Evolutionary conservation across 2,113 vertebrate species (phyloP).

Genomic region (Scophthalmus maximus): DNA sequence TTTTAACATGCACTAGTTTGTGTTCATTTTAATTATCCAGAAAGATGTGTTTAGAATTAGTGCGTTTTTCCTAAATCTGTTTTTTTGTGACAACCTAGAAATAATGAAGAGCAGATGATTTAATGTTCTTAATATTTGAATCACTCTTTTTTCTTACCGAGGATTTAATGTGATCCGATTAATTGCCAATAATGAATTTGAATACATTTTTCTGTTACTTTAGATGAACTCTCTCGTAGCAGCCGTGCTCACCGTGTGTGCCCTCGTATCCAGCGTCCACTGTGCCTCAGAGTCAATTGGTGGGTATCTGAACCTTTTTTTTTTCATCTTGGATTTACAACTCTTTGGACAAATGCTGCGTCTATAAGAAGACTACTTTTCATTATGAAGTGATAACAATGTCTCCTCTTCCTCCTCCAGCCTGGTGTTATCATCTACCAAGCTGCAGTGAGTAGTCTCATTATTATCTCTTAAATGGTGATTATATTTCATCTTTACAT

Average conservation of each 20-base stretch:
- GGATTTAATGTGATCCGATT: background rate
- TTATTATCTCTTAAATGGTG: background rate
- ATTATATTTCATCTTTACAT: background rate
- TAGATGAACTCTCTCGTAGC: constrained; percentile 50
- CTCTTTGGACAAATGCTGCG: background rate
- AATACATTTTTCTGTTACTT: background rate
- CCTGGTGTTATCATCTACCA: constrained; percentile 54
- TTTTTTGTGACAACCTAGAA: no score
- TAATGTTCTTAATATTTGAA: background rate
- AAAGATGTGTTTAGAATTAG: background rate
- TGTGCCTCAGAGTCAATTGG: fast-evolving
- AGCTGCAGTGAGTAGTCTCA: constrained; percentile 62
- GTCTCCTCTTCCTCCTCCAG: constrained; percentile 16
- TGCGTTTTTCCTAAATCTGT: no score
- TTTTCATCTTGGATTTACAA: background rate
- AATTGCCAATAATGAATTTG: background rate
- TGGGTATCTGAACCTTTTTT: background rate
- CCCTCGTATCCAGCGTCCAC: background rate
- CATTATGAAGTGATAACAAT: background rate
- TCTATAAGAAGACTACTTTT: background rate
- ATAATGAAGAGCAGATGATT: no score
- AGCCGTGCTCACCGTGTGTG: constrained; percentile 19
- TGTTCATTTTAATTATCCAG: background rate
- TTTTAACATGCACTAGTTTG: no score
- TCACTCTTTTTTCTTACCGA: background rate